phyloP scores from a whole-genome alignment of 2,113 vertebrate genomes.

The Ia io region DNA sequence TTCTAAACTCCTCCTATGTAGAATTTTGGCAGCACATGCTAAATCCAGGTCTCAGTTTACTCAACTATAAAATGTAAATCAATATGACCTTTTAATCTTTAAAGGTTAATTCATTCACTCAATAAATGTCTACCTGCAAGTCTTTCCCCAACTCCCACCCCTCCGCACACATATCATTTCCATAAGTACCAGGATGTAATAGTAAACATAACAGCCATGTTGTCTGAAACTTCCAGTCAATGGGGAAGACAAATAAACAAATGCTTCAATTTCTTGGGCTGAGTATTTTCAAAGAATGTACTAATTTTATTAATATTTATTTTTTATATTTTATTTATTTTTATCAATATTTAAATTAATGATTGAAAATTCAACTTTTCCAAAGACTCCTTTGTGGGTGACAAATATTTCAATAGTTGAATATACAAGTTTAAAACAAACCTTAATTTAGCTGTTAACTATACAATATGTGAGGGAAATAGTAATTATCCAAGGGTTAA shows the following conservation, averaged over 20 bases:
- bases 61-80: background rate
- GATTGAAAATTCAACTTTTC: background rate
- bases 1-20: background rate
- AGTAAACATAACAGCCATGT: background rate
- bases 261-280: background rate
- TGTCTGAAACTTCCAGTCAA: background rate
- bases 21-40: background rate
- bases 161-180: background rate
- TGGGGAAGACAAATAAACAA: background rate
- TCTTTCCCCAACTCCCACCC: accelerated
- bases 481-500: background rate
- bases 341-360: background rate
- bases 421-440: background rate
- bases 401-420: background rate
- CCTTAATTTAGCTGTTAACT: background rate
- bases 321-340: background rate
- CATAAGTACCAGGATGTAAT: background rate
- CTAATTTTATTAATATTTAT: background rate
- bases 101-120: background rate
- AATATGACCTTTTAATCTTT: conserved; percentile 14
- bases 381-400: background rate
- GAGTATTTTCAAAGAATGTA: background rate
- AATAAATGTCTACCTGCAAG: background rate
- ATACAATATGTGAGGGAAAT: background rate
- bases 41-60: background rate